These are phyloP conservation scores for Zosterops borbonicus DNA, from an alignment of 2,113 vertebrate species.

Conservation along the genomic window DNA sequence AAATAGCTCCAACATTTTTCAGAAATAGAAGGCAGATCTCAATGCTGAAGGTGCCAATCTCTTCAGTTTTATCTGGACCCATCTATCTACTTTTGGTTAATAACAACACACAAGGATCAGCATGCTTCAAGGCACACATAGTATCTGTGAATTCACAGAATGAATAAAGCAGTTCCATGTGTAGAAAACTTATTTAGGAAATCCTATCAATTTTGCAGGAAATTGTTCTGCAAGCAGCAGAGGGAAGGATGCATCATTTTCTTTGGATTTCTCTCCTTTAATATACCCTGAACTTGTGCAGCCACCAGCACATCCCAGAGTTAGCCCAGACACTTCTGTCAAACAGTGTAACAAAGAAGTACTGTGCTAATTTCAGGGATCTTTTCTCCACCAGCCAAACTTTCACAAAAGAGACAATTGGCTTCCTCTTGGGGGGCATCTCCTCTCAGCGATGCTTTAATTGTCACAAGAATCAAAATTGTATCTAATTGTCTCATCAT, in stretches of 20 bases:
- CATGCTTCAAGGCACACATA: background rate
- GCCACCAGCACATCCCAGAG: background rate
- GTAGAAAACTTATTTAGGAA: background rate
- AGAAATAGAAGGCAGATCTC: background rate
- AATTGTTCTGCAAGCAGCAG: background rate
- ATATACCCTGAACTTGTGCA: background rate
- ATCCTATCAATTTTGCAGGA: background rate
- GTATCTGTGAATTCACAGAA: background rate
- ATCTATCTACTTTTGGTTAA: background rate
- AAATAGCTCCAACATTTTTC: background rate
- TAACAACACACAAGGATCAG: background rate
- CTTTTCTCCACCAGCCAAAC: background rate
- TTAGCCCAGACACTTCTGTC: background rate
- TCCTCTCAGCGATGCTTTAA: background rate
- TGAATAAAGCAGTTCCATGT: background rate
- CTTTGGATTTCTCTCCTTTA: background rate
- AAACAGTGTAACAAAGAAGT: background rate
- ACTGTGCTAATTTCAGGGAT: rapidly evolving
- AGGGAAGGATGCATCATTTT: background rate
- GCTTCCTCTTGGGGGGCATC: background rate
- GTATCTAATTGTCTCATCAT: background rate
- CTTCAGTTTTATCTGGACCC: background rate
- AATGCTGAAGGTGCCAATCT: background rate
- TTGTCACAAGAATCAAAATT: background rate
- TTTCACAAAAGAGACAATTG: background rate